Base-by-base conservation (phyloP, 2,113 vertebrate species). In the Corapipo altera region DNA sequence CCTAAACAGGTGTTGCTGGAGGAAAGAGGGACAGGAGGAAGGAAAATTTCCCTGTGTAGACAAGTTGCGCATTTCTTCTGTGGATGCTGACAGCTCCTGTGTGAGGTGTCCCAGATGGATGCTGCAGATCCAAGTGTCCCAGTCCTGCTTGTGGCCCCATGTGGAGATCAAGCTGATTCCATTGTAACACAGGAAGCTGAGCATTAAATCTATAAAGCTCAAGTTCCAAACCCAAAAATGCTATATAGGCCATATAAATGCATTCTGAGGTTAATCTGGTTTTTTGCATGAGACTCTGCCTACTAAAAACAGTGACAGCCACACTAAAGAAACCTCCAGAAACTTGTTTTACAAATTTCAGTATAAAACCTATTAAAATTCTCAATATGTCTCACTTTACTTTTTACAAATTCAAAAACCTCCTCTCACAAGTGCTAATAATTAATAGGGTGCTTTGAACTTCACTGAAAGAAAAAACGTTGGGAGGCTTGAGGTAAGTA, bases 381-480 rank as follows among this genome's bases (percentile, higher is more conserved):
- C 93, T 85, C 89, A 39, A 28, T 89, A 88, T 89, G 81, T 90
- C 94, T 94, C 88, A 27, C 64, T 95, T 93, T 66, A 90, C 90
- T 67, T 89, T 79, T 94, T 93, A 96, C 85, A 88, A 95, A 97
- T 97, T 96, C 94, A 95, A 80, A 96, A 96, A 86, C 51, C 87
- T 97, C 44, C 85, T 95, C 89, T 96, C 88, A 74, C 88, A 86
- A 93, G 88, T 6, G 3, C 93, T 94, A 93, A 95, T 97, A 96
- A 96, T 96, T 96, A 96, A 95, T 91, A 94, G 85, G 55, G 76
- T 91, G 64, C 82, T 97, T 97, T 97, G 95, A 96, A 96, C 95
- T 96, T 61, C 85, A 86, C 51, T 35, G 88, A 84, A 90, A 88
- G 75, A 91, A 93, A 89, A 93, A 90, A 86, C 0, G 4, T 93